Conservation (phyloP, 2,888 invertebrate species). For the Baccha elongata region DNA sequence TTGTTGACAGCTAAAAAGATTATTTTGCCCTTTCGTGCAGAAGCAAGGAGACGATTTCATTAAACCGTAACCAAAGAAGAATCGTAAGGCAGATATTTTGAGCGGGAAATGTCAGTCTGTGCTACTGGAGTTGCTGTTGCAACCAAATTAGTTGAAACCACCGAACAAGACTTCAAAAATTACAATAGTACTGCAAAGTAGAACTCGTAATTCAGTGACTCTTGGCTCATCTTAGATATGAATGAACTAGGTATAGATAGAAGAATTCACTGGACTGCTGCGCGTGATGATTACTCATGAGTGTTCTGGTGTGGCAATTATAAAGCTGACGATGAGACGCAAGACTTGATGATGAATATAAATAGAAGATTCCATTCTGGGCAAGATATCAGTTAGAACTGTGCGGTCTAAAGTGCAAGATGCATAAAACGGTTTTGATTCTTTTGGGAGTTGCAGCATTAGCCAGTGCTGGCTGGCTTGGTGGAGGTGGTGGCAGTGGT, state of each 20-base stretch:
- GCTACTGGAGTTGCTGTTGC: conserved; percentile 11
- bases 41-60: conserved; percentile 17
- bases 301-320: conserved; percentile 58
- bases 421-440: conserved; percentile 68
- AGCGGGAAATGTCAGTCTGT: conserved; percentile 23
- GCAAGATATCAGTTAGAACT: conserved; percentile 52
- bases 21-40: conserved; percentile 7
- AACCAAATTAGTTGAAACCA: conserved; percentile 24
- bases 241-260: background rate
- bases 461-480: conserved; percentile 53
- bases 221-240: conserved; percentile 39
- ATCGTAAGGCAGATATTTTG: background rate
- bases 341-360: conserved; percentile 44
- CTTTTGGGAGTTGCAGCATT: conserved; percentile 54
- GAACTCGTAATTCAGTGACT: conserved; percentile 37
- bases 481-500: conserved; percentile 63
- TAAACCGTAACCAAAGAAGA: conserved; percentile 3
- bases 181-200: conserved; percentile 26
- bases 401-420: conserved; percentile 54
- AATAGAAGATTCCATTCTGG: conserved; percentile 61
- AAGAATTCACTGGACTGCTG: conserved; percentile 30
- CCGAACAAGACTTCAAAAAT: background rate
- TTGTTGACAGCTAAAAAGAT: conserved; percentile 38
- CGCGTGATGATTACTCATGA: conserved; percentile 34
- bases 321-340: conserved; percentile 49